Conservation (phyloP, 2,888 invertebrate species). For the Fabriciana adippe region DNA sequence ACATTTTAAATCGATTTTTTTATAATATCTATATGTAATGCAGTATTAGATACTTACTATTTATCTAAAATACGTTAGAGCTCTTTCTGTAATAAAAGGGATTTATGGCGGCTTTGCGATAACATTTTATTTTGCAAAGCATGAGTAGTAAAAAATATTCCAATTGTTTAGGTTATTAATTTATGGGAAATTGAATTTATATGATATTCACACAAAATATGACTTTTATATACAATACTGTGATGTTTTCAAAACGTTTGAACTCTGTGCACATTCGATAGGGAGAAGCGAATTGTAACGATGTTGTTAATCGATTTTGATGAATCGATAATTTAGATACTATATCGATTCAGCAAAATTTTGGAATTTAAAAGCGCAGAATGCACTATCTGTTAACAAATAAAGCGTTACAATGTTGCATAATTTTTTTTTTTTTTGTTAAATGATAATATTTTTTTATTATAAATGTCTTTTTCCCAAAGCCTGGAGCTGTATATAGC, state of each 20-base stretch:
- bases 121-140: conserved; percentile 26
- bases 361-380: neutral
- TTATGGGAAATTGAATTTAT: conserved; percentile 14
- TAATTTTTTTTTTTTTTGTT: conserved; percentile 1
- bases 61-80: conserved; percentile 5
- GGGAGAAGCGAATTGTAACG: neutral
- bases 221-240: conserved; percentile 28
- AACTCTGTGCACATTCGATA: neutral
- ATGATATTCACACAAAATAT: conserved; percentile 13
- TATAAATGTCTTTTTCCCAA: conserved; percentile 29
- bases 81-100: conserved; percentile 10
- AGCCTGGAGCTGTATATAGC: conserved; percentile 68
- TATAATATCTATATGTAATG: neutral
- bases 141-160: conserved; percentile 33
- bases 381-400: neutral
- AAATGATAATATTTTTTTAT: conserved; percentile 20
- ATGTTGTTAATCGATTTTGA: neutral
- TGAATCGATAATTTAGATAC: neutral
- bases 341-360: neutral
- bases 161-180: conserved; percentile 30
- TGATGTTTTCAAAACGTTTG: conserved; percentile 32
- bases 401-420: neutral
- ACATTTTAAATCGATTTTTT: neutral
- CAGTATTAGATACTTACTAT: neutral
- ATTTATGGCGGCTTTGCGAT: conserved; percentile 26